Evolutionary conservation across 2,888 invertebrate species (phyloP), one percentile per base, ranked within the genome.

Genomic region (Oscheius sp.): DNA sequence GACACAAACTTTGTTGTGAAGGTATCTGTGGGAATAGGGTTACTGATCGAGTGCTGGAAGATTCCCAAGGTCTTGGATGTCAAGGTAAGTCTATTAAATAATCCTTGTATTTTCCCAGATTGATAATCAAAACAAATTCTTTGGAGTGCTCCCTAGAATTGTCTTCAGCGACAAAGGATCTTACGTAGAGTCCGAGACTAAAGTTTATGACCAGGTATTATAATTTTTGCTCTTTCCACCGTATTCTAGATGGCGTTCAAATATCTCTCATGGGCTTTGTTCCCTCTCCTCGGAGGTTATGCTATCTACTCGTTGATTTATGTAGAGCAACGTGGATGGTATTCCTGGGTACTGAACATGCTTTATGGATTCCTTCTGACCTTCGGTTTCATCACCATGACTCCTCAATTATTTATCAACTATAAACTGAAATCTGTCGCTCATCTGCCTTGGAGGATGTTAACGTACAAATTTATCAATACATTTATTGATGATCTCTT

Each of bases 401-500:
- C 97, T n/a, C 98, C 98, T 5, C 98, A 98, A 74, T 89, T 99
- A 72, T 98, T 98, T 87, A 99, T 98, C 82, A 99, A 99, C 89
- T 98, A 99, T 89, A 98, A 98, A 88, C 88, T 99, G 81, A 96
- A 99, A 87, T 97, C 96, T 20, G 97, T 98, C 1, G 98, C 98
- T 9, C 98, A 98, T 89, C 90, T 99, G 81, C 98, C 98, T 3
- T 99, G 98, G 98, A 91, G 98, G 71, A 98, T 98, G 97, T 91
- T 98, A 91, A 95, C 96, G 9, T 99, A 98, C 88, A 98, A 98
- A 90, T 96, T 96, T 87, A 91, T 98, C 68, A 98, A 98, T 87
- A 98, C 98, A 24, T 98, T 98, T 88, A 97, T 98, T 83, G 98
- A 98, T 89, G 98, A 99, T 87, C 94, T 99, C 83, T 98, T 99